These are phyloP conservation scores for Drosophila grimshawi DNA, from an alignment of 1,140 invertebrate species.

Conservation along the genomic window DNA sequence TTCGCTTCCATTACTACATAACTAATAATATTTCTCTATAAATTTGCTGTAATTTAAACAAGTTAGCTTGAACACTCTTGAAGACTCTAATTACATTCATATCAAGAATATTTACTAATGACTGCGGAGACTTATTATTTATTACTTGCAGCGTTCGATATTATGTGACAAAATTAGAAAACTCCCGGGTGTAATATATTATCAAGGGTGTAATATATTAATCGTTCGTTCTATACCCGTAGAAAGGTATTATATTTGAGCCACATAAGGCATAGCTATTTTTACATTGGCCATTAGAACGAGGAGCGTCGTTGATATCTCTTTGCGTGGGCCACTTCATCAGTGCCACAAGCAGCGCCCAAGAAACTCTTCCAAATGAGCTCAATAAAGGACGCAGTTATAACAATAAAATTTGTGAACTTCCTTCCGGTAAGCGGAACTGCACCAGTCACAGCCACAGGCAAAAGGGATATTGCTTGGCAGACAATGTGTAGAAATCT, in stretches of 20 bases:
- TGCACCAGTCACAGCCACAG: constrained; percentile 29
- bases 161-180: too few relatives aligned
- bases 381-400: constrained; percentile 28
- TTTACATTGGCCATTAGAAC: background rate
- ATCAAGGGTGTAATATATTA: background rate
- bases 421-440: constrained; percentile 75
- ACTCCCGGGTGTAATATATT: background rate
- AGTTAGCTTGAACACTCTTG: too few relatives aligned
- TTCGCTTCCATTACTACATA: too few relatives aligned
- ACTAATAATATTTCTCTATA: too few relatives aligned
- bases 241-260: background rate
- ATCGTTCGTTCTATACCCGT: background rate
- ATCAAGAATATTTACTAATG: too few relatives aligned
- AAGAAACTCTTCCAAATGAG: constrained; percentile 6
- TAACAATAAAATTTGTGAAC: constrained; percentile 61
- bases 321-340: background rate
- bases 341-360: constrained; percentile 25
- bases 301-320: background rate
- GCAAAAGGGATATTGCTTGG: constrained; percentile 37
- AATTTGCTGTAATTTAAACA: too few relatives aligned
- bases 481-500: constrained; percentile 74
- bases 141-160: too few relatives aligned
- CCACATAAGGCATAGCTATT: background rate
- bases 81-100: too few relatives aligned
- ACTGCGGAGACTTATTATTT: too few relatives aligned